A percentile compares a stretch with the other conserved stretches of the same genome.
Evolutionary conservation across 2,113 vertebrate genomes (phyloP).

Genomic region (Saccopteryx bilineata): DNA sequence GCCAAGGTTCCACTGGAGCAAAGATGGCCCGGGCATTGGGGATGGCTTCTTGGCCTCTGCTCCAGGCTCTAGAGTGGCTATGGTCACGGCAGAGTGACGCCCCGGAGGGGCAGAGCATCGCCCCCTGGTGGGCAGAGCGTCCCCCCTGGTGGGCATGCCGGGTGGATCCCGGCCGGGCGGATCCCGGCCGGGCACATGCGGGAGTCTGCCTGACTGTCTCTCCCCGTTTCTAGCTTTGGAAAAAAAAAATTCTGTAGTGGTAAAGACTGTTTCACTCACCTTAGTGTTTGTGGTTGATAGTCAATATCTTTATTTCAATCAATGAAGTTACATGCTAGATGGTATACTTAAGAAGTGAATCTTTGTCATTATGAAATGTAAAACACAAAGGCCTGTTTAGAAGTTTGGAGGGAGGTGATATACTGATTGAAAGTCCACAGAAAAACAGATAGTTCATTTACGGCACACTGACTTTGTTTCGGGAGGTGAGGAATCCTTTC

Average conservation of each 20-base stretch:
- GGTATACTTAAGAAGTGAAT: neutral
- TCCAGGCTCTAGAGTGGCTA: too few relatives aligned
- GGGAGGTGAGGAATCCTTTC: neutral
- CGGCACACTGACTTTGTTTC: neutral
- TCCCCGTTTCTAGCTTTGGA: too few relatives aligned
- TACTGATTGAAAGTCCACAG: neutral
- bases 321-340: neutral
- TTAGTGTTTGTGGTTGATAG: neutral
- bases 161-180: too few relatives aligned
- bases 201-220: too few relatives aligned
- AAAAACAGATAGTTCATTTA: neutral
- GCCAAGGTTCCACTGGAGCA: too few relatives aligned
- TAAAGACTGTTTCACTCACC: neutral
- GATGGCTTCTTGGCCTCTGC: too few relatives aligned
- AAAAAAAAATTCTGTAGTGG: neutral
- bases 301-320: neutral
- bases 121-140: too few relatives aligned
- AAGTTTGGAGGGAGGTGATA: neutral
- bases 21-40: too few relatives aligned
- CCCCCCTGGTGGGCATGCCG: too few relatives aligned
- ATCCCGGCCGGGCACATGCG: too few relatives aligned
- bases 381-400: neutral
- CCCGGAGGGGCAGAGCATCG: too few relatives aligned
- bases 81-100: too few relatives aligned
- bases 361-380: neutral